These are phyloP conservation scores for Strigamia maritima DNA, from an alignment of 2,888 invertebrate species.

Conservation along the genomic window DNA sequence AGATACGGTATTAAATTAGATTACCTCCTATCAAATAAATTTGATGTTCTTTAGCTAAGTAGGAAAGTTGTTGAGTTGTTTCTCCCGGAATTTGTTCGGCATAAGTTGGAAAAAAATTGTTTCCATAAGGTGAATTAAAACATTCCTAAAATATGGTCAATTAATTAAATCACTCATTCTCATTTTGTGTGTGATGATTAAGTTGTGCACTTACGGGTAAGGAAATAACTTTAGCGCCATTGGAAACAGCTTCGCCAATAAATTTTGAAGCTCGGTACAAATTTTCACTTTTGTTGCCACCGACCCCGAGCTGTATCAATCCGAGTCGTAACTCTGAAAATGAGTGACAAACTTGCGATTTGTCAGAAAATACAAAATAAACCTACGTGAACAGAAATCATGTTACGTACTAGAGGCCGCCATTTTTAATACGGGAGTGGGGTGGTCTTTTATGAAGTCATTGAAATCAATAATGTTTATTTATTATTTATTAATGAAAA, in stretches of 20 bases:
- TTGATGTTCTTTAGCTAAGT: slow-evolving; percentile 69
- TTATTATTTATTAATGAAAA: too few relatives aligned
- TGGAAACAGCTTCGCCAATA: slow-evolving; percentile 65
- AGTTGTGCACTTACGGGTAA: slow-evolving; percentile 64
- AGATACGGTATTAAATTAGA: too few relatives aligned
- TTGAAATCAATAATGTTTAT: too few relatives aligned
- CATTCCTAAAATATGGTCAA: slow-evolving; percentile 68
- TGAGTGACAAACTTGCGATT: too few relatives aligned
- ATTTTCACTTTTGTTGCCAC: slow-evolving; percentile 71
- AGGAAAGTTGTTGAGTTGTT: slow-evolving; percentile 68
- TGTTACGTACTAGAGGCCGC: neutral
- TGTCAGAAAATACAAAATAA: neutral
- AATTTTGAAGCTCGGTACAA: slow-evolving; percentile 67
- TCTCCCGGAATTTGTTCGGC: slow-evolving; percentile 79
- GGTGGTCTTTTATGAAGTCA: too few relatives aligned
- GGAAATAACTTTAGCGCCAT: slow-evolving; percentile 63
- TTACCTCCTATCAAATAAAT: slow-evolving; percentile 77
- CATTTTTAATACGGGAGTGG: too few relatives aligned
- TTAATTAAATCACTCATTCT: too few relatives aligned
- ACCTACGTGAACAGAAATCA: neutral
- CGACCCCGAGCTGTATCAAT: slow-evolving; percentile 76
- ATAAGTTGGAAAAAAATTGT: slow-evolving; percentile 69
- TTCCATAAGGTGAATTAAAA: slow-evolving; percentile 92
- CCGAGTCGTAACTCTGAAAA: slow-evolving; percentile 66
- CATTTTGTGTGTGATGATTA: neutral